phyloP scores from a whole-genome alignment of 2,888 invertebrate genomes.

The Caenorhabditis sp. region DNA sequence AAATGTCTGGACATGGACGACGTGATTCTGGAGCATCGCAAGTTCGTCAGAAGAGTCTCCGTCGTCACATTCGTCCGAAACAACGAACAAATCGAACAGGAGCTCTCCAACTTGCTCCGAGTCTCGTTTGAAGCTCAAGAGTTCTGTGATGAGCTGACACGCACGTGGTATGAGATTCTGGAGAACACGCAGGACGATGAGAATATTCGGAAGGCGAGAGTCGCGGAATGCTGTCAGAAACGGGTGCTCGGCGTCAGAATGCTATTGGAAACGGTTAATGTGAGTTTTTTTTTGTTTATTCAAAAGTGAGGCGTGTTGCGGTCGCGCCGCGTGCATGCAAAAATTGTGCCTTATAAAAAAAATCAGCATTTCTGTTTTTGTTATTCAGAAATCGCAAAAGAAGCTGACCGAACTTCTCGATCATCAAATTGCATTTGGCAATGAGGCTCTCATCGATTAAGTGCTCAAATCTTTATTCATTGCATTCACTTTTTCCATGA shows the following conservation, averaged over 20 bases:
- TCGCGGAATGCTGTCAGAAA: slow-evolving; percentile 56
- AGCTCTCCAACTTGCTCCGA: slow-evolving; percentile 37
- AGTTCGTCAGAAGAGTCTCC: slow-evolving; percentile 23
- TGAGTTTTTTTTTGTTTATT: slow-evolving; percentile 17
- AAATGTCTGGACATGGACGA: slow-evolving; percentile 57
- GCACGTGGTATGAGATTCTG: slow-evolving; percentile 41
- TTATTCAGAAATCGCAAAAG: slow-evolving; percentile 37
- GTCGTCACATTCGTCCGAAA: slow-evolving; percentile 16
- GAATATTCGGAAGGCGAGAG: slow-evolving; percentile 46
- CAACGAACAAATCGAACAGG: slow-evolving; percentile 52
- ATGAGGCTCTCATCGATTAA: slow-evolving; percentile 53
- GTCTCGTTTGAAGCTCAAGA: slow-evolving; percentile 56
- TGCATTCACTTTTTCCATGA: too few relatives aligned
- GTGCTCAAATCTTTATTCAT: background rate
- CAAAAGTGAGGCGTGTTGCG: too few relatives aligned
- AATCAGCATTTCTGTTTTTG: too few relatives aligned
- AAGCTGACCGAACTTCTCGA: slow-evolving; percentile 44
- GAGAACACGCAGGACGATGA: slow-evolving; percentile 16
- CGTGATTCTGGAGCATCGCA: slow-evolving; percentile 46
- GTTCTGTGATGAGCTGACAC: slow-evolving; percentile 18
- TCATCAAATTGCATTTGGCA: slow-evolving; percentile 51
- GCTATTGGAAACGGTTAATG: slow-evolving; percentile 51
- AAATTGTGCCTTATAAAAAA: too few relatives aligned
- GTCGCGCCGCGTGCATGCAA: too few relatives aligned
- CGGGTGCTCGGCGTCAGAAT: slow-evolving; percentile 12